Evolutionary conservation across 2,113 vertebrate species (phyloP).

Genomic region (Amazona vittata): DNA sequence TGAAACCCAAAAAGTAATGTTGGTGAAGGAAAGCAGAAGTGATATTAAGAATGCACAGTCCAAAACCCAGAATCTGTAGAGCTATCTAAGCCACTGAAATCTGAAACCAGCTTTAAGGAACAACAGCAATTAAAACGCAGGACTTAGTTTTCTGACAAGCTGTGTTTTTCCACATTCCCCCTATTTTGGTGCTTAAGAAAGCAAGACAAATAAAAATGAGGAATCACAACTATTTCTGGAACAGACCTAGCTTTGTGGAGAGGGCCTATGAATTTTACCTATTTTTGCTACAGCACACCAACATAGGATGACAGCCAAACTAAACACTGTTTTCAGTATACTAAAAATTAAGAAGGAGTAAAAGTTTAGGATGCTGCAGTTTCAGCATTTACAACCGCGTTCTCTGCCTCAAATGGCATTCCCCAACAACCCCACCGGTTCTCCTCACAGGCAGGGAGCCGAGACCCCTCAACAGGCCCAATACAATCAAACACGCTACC

Average conservation of each 20-base stretch:
- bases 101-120: neutral
- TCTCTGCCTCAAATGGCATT: too few species aligned
- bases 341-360: neutral
- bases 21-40: neutral
- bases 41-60: neutral
- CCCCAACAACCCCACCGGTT: too few species aligned
- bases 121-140: neutral
- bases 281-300: neutral
- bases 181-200: neutral
- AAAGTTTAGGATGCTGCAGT: neutral
- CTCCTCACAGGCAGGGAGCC: neutral
- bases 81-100: neutral
- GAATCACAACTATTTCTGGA: neutral
- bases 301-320: neutral
- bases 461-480: neutral
- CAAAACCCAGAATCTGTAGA: neutral
- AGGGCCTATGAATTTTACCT: neutral
- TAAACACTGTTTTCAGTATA: neutral
- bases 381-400: neutral
- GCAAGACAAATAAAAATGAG: neutral
- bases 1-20: slow-evolving; percentile 63
- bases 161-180: neutral
- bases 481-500: rapidly evolving
- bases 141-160: neutral
- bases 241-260: neutral